Conservation (phyloP, 23 tunicate species). For the Halocynthia aurantium region DNA sequence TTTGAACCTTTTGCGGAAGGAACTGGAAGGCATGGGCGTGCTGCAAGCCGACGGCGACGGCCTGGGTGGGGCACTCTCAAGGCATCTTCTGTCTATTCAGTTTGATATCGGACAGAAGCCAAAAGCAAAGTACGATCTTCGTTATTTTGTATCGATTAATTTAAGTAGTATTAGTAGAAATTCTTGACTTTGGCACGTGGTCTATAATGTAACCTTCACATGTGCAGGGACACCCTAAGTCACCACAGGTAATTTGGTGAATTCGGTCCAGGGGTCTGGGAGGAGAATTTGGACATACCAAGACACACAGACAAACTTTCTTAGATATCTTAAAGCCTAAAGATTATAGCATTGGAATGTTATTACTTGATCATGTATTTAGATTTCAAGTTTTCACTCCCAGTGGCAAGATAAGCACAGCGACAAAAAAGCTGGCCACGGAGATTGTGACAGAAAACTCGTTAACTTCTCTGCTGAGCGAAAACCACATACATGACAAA, state of each 20-base stretch:
- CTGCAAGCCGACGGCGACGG: background rate
- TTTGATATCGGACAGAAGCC: slow-evolving; percentile 1
- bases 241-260: too few species aligned
- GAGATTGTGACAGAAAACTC: background rate
- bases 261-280: too few species aligned
- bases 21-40: slow-evolving; percentile 1
- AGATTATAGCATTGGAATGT: background rate
- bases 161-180: too few species aligned
- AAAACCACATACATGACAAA: background rate
- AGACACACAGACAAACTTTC: background rate
- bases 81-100: background rate
- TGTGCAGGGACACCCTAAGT: too few species aligned
- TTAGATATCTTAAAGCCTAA: background rate
- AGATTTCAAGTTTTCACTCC: slow-evolving; percentile 8
- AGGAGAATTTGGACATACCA: too few species aligned
- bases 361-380: background rate
- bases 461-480: background rate
- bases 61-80: background rate
- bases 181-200: too few species aligned
- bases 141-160: too few species aligned
- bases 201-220: too few species aligned
- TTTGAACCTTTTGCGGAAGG: slow-evolving; percentile 1
- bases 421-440: background rate
- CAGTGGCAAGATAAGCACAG: background rate
- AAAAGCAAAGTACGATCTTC: background rate